A percentile compares a stretch with the other conserved stretches of the same genome.
phyloP scores from a whole-genome alignment of 1,140 invertebrate species.

The Hesperophylax magnus region DNA sequence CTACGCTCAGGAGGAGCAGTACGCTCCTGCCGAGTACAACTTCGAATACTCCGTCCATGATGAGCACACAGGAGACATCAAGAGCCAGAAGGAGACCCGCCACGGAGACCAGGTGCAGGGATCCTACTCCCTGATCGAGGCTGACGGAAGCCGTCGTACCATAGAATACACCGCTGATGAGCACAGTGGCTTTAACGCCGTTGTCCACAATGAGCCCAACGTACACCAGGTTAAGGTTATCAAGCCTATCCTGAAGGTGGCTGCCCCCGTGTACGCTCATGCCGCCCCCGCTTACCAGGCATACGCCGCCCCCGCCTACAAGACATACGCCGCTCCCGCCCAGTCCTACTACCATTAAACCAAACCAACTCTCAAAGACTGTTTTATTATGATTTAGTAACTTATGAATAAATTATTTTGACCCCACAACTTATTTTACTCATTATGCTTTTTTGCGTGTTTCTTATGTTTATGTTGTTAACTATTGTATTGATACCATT shows the following conservation, averaged over 20 bases:
- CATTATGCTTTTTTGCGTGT: neutral
- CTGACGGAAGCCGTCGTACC: neutral
- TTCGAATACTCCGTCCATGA: no score
- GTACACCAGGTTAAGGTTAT: neutral
- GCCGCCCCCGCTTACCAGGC: conserved; percentile 48
- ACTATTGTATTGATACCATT: no score
- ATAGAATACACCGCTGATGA: no score
- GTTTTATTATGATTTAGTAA: conserved; percentile 7
- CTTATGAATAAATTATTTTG: conserved; percentile 14
- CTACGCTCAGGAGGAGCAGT: no score
- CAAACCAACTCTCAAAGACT: neutral
- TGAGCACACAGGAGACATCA: no score
- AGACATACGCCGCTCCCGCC: conserved; percentile 59
- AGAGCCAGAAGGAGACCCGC: no score
- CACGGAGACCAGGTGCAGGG: no score
- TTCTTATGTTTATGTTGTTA: no score
- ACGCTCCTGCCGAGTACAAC: no score
- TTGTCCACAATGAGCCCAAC: neutral
- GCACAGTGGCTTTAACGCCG: no score
- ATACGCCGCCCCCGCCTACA: conserved; percentile 49
- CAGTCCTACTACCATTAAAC: conserved; percentile 51
- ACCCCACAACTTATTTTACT: neutral
- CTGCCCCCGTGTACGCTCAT: conserved; percentile 6
- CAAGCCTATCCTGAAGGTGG: conserved; percentile 27
- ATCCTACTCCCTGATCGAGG: no score